Evolutionary conservation across 2,888 invertebrate genomes (phyloP), one percentile per base, ranked within the genome.

Genomic region (Oligia strigilis): DNA sequence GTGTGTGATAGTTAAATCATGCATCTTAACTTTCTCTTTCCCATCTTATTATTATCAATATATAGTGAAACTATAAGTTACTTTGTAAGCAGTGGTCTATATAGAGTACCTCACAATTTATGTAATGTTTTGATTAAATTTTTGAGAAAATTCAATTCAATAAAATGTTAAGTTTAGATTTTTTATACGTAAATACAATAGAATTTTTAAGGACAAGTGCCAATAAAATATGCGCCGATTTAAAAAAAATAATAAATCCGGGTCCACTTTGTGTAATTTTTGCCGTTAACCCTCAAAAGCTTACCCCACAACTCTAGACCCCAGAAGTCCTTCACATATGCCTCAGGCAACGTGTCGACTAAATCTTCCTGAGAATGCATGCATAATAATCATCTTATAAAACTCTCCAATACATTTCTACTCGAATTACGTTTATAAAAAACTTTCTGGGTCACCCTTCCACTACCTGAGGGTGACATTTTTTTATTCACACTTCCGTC

Each of bases 401-500:
- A 94, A 85, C 82, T 90, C 93, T 94, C 92, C 88, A 93, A 92
- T 92, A 93, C 92, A 91, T 92, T 91, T 91, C 90, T 93, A 94
- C 96, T 96, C 96, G 92, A 90, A 93, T 96, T 96, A 95, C 96
- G 93, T 92, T 93, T 89, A 92, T 86, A 94, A 94, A 95, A 95
- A 94, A 93, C 89, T 87, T 91, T 93, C 91, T 86, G 95, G 96
- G 95, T 94, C 94, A 96, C 96, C 96, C 95, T 94, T 95, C 90
- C 79, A 88, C 90, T 95, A 95, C 96, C 96, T 96, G 95, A 93
- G 97, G 97, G 96, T 95, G 95, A 95, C 94, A 94, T 95, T 96
- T 97, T 85, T 96, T 96, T 95, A 95, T 96, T 96, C 95, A 96
- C 96, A 96, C 96, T 96, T 97, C 96, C 96, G 95, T 94, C 96